Evolutionary conservation across 2,888 invertebrate genomes (phyloP), one percentile per base, ranked within the genome.

Genomic region (Chrysodeixis includens): DNA sequence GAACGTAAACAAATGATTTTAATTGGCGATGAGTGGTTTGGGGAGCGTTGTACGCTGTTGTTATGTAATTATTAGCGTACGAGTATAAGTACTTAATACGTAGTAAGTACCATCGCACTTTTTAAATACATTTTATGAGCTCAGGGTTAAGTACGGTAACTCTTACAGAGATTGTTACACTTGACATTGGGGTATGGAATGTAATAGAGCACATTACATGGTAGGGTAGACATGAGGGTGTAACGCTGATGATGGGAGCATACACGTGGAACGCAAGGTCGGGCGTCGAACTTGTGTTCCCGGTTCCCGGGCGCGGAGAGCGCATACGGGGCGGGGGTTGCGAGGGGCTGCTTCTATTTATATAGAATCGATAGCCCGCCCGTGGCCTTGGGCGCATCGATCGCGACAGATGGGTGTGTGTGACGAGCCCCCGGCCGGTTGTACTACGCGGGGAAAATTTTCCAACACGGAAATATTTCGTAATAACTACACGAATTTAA

Each of bases 311-410:
- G 77, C 63, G 68, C 62, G 58, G 58, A 65, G 60, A 71, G 68
- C 69, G 71, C 75, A 66, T 65, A 69, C 60, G 81, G 80, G 78
- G 77, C 54, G 77, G 56, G 76, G 69, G 64, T 79, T 76, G 76
- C 78, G 79, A 79, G 78, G 85, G 84, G 93, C 93, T 92, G 87
- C 70, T 81, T 87, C 94, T 94, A 94, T 94, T 93, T 93, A 94
- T 94, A 94, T 81, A 83, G 83, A 89, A 93, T 94, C 94, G 92
- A 94, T 94, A 93, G 76, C 83, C 83, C 93, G 93, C 88, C 94
- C 93, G 90, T 94, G 93, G 93, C 94, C 94, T 94, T 94, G 94
- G 86, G 83, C 66, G 76, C 89, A 93, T 94, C 93, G 94, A 93
- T 86, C 92, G 87, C 71, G 76, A 68, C 84, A 75, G 83, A 84